A percentile compares a stretch with the other conserved stretches of the same genome.
These are phyloP conservation scores for Scleropages formosus DNA, from an alignment of 2,797 vertebrate genomes.

Conservation along the genomic window DNA sequence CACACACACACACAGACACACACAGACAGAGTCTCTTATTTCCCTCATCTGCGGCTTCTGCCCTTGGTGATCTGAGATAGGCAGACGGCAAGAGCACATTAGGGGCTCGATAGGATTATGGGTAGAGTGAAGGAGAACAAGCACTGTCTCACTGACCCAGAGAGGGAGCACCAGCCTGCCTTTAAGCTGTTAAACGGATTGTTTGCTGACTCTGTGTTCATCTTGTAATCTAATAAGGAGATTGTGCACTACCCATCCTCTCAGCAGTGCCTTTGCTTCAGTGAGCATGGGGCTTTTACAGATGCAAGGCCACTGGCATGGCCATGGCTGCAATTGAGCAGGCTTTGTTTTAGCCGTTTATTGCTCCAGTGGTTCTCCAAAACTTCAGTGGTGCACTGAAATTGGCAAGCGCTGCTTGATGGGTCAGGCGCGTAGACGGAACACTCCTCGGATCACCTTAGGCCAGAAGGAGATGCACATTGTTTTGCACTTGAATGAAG, in stretches of 20 bases:
- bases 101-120: constrained; percentile 15
- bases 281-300: background rate
- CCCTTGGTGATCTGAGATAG: background rate
- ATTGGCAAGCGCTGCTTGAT: too few relatives aligned
- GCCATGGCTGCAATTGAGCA: too few relatives aligned
- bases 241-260: background rate
- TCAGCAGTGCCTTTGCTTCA: background rate
- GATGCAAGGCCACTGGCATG: background rate
- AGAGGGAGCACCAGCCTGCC: constrained; percentile 21
- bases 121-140: background rate
- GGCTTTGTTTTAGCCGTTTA: too few relatives aligned
- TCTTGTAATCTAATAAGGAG: constrained; percentile 32
- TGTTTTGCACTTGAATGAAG: too few relatives aligned
- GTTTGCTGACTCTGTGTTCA: constrained; percentile 40
- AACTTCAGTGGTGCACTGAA: too few relatives aligned
- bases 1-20: background rate
- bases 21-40: background rate
- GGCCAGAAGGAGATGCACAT: too few relatives aligned
- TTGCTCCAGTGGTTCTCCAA: too few relatives aligned
- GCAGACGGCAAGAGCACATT: background rate
- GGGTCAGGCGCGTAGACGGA: too few relatives aligned
- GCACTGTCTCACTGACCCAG: background rate
- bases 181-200: constrained; percentile 52
- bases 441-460: too few relatives aligned
- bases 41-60: background rate